Evolutionary conservation across 2,888 invertebrate species (phyloP).

Genomic region (Cerastoderma edule): DNA sequence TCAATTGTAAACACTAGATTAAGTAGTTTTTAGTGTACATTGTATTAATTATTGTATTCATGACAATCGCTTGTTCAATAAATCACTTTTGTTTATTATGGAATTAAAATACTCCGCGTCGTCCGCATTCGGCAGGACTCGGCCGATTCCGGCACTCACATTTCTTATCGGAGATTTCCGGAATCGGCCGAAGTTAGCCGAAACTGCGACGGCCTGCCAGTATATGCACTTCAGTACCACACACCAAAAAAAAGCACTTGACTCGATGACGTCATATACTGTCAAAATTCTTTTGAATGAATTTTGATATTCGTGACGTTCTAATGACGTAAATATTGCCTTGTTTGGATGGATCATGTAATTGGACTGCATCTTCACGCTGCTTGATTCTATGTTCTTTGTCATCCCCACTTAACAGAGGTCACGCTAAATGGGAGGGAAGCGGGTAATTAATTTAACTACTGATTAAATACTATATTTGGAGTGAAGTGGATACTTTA

Average conservation of each 20-base stretch:
- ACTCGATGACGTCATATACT: slow-evolving; percentile 28
- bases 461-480: no score
- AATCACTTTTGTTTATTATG: neutral
- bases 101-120: neutral
- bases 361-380: slow-evolving; percentile 1
- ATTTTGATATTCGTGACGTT: slow-evolving; percentile 33
- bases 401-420: no score
- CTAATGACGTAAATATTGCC: slow-evolving; percentile 55
- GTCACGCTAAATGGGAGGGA: no score
- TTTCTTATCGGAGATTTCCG: no score
- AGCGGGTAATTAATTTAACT: no score
- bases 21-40: slow-evolving; percentile 12
- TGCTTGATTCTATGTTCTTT: slow-evolving; percentile 17
- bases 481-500: no score
- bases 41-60: slow-evolving; percentile 20
- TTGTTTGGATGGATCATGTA: slow-evolving; percentile 43
- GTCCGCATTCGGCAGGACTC: no score
- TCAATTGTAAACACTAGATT: slow-evolving; percentile 15
- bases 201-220: no score
- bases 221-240: slow-evolving; percentile 8
- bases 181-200: no score
- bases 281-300: slow-evolving; percentile 55
- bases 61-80: slow-evolving; percentile 2
- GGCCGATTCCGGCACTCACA: no score
- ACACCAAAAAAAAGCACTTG: slow-evolving; percentile 6